Conservation (phyloP, 2,888 invertebrate species). For the Sphaerophoria taeniata region DNA sequence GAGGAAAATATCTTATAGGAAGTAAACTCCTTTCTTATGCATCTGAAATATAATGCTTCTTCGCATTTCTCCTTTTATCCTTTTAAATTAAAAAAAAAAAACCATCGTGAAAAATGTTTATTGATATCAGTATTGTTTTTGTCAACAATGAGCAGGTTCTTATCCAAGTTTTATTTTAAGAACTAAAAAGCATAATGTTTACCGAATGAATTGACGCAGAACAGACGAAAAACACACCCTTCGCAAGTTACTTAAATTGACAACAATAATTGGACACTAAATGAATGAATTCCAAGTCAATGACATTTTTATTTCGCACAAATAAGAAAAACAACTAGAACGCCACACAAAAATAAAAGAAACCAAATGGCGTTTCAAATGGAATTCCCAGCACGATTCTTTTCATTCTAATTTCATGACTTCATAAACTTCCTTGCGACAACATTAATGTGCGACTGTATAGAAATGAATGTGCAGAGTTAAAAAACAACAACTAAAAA, state of each 20-base stretch:
- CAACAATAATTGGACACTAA: slow-evolving; percentile 2
- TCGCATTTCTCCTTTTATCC: too few relatives aligned
- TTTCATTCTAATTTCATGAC: slow-evolving; percentile 72
- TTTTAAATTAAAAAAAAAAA: too few relatives aligned
- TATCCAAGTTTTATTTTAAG: too few relatives aligned
- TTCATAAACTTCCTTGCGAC: slow-evolving; percentile 66
- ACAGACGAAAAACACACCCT: slow-evolving; percentile 13
- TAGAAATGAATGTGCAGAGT: slow-evolving; percentile 41
- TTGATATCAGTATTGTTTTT: too few relatives aligned
- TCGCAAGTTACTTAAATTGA: slow-evolving; percentile 8
- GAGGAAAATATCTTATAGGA: too few relatives aligned
- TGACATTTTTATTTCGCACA: slow-evolving; percentile 57
- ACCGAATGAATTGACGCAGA: too few relatives aligned
- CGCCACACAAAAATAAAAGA: background rate
- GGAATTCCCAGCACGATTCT: slow-evolving; percentile 64
- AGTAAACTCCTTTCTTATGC: too few relatives aligned
- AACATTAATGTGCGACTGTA: slow-evolving; percentile 69
- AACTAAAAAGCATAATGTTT: too few relatives aligned
- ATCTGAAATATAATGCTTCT: too few relatives aligned
- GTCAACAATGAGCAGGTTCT: too few relatives aligned
- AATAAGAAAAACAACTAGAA: slow-evolving; percentile 1
- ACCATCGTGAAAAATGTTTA: too few relatives aligned
- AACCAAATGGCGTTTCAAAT: background rate
- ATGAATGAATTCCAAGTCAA: slow-evolving; percentile 55
- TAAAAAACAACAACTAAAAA: too few relatives aligned